These are phyloP conservation scores for Oligia latruncula DNA, from an alignment of 2,888 invertebrate species.

Conservation along the genomic window DNA sequence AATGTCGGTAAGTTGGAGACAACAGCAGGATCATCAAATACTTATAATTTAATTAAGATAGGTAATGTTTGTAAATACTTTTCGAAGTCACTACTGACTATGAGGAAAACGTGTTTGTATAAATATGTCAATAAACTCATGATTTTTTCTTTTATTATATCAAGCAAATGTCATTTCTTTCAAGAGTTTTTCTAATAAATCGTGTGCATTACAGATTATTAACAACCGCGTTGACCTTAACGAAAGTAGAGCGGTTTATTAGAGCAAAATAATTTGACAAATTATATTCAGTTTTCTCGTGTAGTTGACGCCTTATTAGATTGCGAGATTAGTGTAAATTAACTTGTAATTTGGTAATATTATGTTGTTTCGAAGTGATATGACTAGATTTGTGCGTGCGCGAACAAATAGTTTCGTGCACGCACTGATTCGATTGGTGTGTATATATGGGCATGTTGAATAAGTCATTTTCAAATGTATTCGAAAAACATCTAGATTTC, in stretches of 20 bases:
- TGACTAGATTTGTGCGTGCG: slow-evolving; percentile 16
- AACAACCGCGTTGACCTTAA: slow-evolving; percentile 59
- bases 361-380: slow-evolving; percentile 5
- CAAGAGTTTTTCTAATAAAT: slow-evolving; percentile 44
- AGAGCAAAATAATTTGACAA: slow-evolving; percentile 62
- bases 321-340: slow-evolving; percentile 45
- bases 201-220: slow-evolving; percentile 40
- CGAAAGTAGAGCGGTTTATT: slow-evolving; percentile 58
- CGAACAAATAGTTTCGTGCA: slow-evolving; percentile 25
- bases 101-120: slow-evolving; percentile 29
- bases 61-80: slow-evolving; percentile 29
- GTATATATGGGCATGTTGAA: slow-evolving; percentile 24
- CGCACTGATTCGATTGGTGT: slow-evolving; percentile 28
- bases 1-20: neutral
- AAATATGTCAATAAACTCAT: slow-evolving; percentile 49
- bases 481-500: slow-evolving; percentile 18
- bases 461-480: slow-evolving; percentile 21
- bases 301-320: slow-evolving; percentile 50
- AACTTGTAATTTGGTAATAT: slow-evolving; percentile 37
- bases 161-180: slow-evolving; percentile 27
- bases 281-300: slow-evolving; percentile 41
- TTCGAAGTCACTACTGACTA: slow-evolving; percentile 39
- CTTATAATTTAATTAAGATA: neutral
- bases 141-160: slow-evolving; percentile 25
- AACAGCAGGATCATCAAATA: neutral